phyloP scores from a whole-genome alignment of 2,113 vertebrate genomes.

The Protobothrops mucrosquamatus region DNA sequence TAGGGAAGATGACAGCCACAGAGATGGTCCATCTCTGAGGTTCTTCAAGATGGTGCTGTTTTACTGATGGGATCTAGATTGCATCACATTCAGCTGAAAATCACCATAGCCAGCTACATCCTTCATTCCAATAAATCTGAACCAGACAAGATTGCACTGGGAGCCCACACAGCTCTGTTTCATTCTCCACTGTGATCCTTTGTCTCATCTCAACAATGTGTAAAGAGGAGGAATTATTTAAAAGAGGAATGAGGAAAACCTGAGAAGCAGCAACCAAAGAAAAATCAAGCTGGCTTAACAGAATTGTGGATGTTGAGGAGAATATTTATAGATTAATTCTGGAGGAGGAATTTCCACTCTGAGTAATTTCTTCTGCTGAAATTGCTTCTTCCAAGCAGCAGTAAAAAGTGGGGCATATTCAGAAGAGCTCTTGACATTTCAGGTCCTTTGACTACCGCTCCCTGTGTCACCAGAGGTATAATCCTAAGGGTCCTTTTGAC shows the following conservation, averaged over 20 bases:
- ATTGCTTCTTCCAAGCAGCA: background rate
- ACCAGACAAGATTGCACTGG: background rate
- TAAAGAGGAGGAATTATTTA: background rate
- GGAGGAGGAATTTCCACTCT: background rate
- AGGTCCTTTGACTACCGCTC: background rate
- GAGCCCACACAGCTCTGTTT: background rate
- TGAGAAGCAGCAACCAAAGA: background rate
- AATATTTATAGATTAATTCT: background rate
- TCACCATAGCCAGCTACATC: background rate
- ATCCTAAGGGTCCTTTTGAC: background rate
- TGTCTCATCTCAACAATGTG: background rate
- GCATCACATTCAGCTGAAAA: background rate
- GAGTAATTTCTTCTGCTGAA: background rate
- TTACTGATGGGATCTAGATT: background rate
- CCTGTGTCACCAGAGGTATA: background rate
- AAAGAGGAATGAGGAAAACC: background rate
- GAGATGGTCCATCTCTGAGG: background rate
- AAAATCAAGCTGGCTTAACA: background rate
- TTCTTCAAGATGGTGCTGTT: background rate
- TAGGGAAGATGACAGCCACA: background rate
- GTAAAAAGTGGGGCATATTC: background rate
- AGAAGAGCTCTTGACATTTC: background rate
- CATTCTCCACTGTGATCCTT: background rate
- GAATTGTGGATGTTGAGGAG: background rate
- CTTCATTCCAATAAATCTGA: background rate